Base-by-base conservation (phyloP, 1,140 invertebrate genomes). In the Bombus confusus region DNA sequence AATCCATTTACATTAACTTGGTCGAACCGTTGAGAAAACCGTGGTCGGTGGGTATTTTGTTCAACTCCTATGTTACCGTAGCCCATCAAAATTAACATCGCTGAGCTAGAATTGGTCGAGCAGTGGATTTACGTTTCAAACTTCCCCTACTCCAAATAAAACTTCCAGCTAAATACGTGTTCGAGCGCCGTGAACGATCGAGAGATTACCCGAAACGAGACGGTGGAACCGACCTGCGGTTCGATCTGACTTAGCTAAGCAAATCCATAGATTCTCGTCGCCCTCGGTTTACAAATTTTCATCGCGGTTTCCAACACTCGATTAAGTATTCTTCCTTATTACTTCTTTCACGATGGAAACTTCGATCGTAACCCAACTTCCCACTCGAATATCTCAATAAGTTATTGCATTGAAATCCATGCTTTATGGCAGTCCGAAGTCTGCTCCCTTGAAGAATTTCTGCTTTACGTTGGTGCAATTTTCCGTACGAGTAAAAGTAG, bases 71-170 rank as follows among this genome's bases (percentile, higher is more conserved):
- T 22, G 8, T 5, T 37, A 22, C 31, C 6, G 13, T 37, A 3
- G 10, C 15, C 39, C n/a, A 10, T 9, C 18, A 22, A n/a, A 34
- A 34, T 73, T 62, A 69, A 74, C 69, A 31, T 72, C 25, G 18
- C 4, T 10, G 39, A 31, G 22, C 37, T 22, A 52, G n/a, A 81
- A 73, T 41, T 31, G 37, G 22, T 28, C 31, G 37, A 81, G 2
- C 34, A 2, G 59, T 10, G 22, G 41, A 83, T 77, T 52, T 77
- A 76, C 43, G 81, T 52, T 22, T 22, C 34, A 28, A 83, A 83
- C 81, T 78, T 31, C 62, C n/a, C 22, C 34, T 5, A n/a, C 43
- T 18, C 3, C 74, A 37, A 83, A 83, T 83, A 78, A 83, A 83
- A 83, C 82, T 83, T 43, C 13, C n/a, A 15, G 80, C 12, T 34